phyloP scores from a whole-genome alignment of 1,140 invertebrate species.

The Magallana gigas region DNA sequence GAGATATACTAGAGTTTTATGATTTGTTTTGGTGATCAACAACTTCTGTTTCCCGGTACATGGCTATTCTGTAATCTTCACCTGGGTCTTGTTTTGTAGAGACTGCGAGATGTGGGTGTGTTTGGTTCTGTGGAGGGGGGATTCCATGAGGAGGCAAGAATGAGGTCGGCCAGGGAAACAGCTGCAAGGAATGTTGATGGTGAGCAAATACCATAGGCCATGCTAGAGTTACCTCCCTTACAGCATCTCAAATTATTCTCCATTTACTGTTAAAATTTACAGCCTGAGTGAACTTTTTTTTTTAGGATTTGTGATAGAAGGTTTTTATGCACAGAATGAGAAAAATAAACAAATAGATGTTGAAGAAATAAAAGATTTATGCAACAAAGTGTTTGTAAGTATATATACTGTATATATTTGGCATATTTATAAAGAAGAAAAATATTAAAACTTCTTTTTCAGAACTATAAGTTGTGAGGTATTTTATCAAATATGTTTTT shows the following conservation, averaged over 20 bases:
- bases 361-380: slow-evolving; percentile 15
- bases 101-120: slow-evolving; percentile 77
- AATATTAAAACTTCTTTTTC: neutral
- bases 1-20: too few species aligned
- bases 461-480: neutral
- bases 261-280: neutral
- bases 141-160: slow-evolving; percentile 81
- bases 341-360: slow-evolving; percentile 1
- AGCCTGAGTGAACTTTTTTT: neutral
- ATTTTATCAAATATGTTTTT: neutral
- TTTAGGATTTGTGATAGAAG: slow-evolving; percentile 84
- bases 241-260: too few species aligned
- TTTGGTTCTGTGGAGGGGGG: slow-evolving; percentile 89
- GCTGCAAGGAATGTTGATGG: slow-evolving; percentile 80
- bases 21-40: too few species aligned
- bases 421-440: neutral
- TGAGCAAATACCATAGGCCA: slow-evolving; percentile 59
- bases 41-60: too few species aligned
- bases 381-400: slow-evolving; percentile 1
- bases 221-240: slow-evolving; percentile 2
- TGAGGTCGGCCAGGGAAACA: slow-evolving; percentile 82
- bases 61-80: too few species aligned
- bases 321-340: slow-evolving; percentile 24
- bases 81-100: slow-evolving; percentile 62
- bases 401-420: neutral